These are phyloP conservation scores for Quadroppia sp. DNA, from an alignment of 2,888 invertebrate species.

Conservation along the genomic window DNA sequence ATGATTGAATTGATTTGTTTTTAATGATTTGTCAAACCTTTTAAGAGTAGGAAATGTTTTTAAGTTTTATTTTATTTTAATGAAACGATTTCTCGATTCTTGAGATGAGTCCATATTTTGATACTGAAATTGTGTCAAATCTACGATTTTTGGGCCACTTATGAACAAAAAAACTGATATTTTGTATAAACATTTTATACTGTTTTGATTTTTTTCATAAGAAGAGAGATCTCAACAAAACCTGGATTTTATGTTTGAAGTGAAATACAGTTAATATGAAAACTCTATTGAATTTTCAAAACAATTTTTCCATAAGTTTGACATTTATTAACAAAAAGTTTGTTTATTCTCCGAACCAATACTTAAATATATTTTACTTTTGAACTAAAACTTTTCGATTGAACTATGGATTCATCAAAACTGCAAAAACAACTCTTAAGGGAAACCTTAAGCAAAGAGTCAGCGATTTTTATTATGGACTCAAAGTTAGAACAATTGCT, in stretches of 20 bases:
- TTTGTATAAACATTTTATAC: neutral
- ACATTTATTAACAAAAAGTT: neutral
- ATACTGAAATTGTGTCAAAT: conserved; percentile 23
- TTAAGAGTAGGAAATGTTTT: neutral
- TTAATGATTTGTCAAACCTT: neutral
- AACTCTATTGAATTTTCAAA: neutral
- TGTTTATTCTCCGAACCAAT: neutral
- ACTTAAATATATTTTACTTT: neutral
- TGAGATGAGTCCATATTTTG: conserved; percentile 16
- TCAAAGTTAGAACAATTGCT: neutral
- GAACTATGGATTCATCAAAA: conserved; percentile 10
- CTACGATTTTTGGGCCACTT: conserved; percentile 9
- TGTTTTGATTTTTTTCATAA: neutral
- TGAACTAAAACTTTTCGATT: neutral
- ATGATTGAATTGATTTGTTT: neutral
- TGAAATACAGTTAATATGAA: neutral
- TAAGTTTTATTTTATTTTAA: neutral
- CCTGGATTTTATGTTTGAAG: neutral
- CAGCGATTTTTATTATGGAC: conserved; percentile 22
- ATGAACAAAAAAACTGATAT: neutral
- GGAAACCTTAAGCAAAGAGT: conserved; percentile 19
- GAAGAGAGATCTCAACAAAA: neutral
- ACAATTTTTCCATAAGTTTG: neutral
- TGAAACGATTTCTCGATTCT: neutral
- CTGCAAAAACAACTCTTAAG: conserved; percentile 30